These are phyloP conservation scores for Excalfactoria chinensis DNA, from an alignment of 2,113 vertebrate genomes.

Conservation along the genomic window DNA sequence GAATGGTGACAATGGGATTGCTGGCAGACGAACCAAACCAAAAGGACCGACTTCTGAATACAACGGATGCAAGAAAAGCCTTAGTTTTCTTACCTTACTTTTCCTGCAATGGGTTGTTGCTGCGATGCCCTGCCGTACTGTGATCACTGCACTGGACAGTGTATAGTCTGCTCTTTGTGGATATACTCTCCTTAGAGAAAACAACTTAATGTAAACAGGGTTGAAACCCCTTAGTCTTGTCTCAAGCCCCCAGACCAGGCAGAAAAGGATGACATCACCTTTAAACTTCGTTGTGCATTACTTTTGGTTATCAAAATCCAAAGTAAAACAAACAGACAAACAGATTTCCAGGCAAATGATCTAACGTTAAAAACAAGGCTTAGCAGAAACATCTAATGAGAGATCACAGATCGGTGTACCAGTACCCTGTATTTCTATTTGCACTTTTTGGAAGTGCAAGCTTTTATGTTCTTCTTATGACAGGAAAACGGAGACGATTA, in stretches of 20 bases:
- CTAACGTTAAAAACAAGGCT: conserved; percentile 66
- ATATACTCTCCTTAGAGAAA: conserved; percentile 65
- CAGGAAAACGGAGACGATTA: conserved; percentile 37
- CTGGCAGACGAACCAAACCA: conserved; percentile 42
- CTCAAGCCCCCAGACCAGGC: conserved; percentile 8
- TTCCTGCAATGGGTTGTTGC: conserved; percentile 46
- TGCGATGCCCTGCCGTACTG: conserved; percentile 15
- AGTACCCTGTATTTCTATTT: conserved; percentile 52
- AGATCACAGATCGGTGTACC: conserved; percentile 47
- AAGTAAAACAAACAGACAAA: conserved; percentile 30
- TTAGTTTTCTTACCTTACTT: conserved; percentile 50
- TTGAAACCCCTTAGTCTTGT: conserved; percentile 45
- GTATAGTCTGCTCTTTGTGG: conserved; percentile 48
- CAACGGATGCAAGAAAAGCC: conserved; percentile 58
- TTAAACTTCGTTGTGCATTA: conserved; percentile 60
- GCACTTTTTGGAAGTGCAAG: not conserved
- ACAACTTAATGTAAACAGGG: conserved; percentile 75
- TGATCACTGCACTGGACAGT: conserved; percentile 52
- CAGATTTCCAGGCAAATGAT: conserved; percentile 65
- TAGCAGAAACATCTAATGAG: conserved; percentile 65
- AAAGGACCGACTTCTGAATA: conserved; percentile 55
- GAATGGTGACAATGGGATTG: conserved; percentile 62
- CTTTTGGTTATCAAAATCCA: conserved; percentile 64
- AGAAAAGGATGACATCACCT: conserved; percentile 39
- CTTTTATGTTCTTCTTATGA: conserved; percentile 38